Base-by-base conservation (phyloP, 2,113 vertebrate genomes). In the Nothoprocta perdicaria region DNA sequence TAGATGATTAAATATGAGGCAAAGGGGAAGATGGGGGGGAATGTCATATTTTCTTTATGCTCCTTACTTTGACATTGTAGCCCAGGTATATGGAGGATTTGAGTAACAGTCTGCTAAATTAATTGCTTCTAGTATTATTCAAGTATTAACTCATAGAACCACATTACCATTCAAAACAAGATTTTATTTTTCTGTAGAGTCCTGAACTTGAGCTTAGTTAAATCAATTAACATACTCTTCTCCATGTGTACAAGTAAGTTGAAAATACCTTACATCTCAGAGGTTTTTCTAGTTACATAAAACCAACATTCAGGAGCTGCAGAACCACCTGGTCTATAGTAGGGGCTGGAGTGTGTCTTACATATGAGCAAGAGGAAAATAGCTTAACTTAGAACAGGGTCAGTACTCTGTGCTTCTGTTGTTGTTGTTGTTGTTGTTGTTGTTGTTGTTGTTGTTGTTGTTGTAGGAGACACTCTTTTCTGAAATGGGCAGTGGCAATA, bases 111-210 rank as follows among this genome's bases (percentile, higher is more conserved):
- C 35, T 78, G 76, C 52, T 65, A 43, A 75, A 80, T 41, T 11
- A n/a, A 66, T 65, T 77, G 9, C 26, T 90, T 89, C 55, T 89
- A 29, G 60, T 85, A 21, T 48, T 21, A 48, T 48, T 33, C 65
- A 46, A 67, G 31, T 15, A 19, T 52, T 85, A 89, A 83, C 92
- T 82, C 2, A 1, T 21, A 78, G 68, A 61, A 87, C 83, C 60
- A 48, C n/a, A n/a, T 80, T 85, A 38, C 14, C 10, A 85, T 60
- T 75, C 41, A 71, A 87, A 83, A 45, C 29, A 75, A 83, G 57
- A 75, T 58, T 85, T 85, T 52, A 31, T 87, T 91, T 91, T 94
- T 61, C 79, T 85, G 10, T 65, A 78, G 52, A 74, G 55, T 63
- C 89, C 67, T 52, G 43, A 87, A 63, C 8, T 24, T 12, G 63